A percentile compares a stretch with the other conserved stretches of the same genome.
Evolutionary conservation across 1,140 invertebrate species (phyloP).

Genomic region (Ceratitis capitata): DNA sequence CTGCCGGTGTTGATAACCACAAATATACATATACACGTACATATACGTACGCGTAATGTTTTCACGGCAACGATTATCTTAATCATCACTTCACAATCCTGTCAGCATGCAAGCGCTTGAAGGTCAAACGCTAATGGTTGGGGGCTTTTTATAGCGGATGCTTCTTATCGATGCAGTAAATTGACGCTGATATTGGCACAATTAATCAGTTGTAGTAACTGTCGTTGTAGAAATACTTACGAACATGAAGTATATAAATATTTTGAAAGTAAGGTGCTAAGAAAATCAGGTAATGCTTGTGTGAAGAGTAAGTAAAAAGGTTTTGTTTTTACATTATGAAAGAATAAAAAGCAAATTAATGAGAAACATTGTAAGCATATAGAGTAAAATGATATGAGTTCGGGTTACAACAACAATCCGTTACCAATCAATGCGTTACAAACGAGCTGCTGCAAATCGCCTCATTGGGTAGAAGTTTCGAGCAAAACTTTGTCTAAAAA

Average conservation of each 20-base stretch:
- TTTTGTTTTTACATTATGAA: no score
- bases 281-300: background rate
- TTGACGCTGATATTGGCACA: constrained; percentile 1
- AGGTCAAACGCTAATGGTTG: background rate
- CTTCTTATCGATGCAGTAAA: constrained; percentile 1
- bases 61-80: background rate
- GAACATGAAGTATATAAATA: background rate
- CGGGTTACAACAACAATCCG: no score
- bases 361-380: no score
- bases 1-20: background rate
- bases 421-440: no score
- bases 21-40: background rate
- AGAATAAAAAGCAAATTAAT: no score
- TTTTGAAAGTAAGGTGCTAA: background rate
- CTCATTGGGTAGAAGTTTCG: no score
- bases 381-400: no score
- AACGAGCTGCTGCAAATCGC: no score
- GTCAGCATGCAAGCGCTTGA: background rate
- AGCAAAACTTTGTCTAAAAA: no score
- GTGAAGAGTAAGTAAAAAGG: background rate
- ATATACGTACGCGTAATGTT: background rate
- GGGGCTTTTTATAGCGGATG: constrained; percentile 24
- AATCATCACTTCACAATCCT: background rate
- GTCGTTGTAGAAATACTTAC: background rate
- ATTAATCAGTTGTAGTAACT: constrained; percentile 17